Conservation (phyloP, 2,888 invertebrate genomes). For the Unio delphinus region DNA sequence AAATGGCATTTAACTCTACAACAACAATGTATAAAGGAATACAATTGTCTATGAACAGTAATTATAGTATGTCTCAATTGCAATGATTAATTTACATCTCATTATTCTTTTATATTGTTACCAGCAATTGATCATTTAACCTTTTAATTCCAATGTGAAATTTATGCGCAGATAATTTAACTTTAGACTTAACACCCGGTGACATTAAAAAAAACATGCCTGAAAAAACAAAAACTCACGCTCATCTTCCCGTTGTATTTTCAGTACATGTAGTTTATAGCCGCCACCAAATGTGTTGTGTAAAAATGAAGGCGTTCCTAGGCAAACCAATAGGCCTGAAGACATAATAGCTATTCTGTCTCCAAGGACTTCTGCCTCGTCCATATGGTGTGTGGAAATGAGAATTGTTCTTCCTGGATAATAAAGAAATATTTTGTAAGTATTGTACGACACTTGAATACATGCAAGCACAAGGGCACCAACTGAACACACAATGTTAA, state of each 20-base stretch:
- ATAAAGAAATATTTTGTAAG: neutral
- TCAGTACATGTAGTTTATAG: slow-evolving; percentile 67
- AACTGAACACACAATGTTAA: too few relatives aligned
- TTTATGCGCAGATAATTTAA: too few relatives aligned
- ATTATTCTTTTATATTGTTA: too few relatives aligned
- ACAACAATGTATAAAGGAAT: too few relatives aligned
- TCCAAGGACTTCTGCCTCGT: slow-evolving; percentile 89
- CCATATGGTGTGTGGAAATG: slow-evolving; percentile 89
- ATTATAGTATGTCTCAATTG: too few relatives aligned
- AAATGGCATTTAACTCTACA: too few relatives aligned
- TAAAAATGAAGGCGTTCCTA: slow-evolving; percentile 86
- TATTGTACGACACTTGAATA: neutral
- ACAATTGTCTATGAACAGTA: too few relatives aligned
- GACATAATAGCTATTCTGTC: slow-evolving; percentile 86
- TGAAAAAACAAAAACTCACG: neutral
- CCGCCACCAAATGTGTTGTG: slow-evolving; percentile 77
- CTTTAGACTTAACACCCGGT: too few relatives aligned
- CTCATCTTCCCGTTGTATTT: slow-evolving; percentile 25
- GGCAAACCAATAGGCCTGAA: slow-evolving; percentile 77
- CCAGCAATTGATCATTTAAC: too few relatives aligned
- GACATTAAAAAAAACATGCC: slow-evolving; percentile 15
- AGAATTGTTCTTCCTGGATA: slow-evolving; percentile 81
- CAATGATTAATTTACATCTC: too few relatives aligned
- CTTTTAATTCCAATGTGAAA: too few relatives aligned
- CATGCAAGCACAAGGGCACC: too few relatives aligned